Evolutionary conservation across 1,140 invertebrate species (phyloP).

Genomic region (Brachionus asplanchnoidis): DNA sequence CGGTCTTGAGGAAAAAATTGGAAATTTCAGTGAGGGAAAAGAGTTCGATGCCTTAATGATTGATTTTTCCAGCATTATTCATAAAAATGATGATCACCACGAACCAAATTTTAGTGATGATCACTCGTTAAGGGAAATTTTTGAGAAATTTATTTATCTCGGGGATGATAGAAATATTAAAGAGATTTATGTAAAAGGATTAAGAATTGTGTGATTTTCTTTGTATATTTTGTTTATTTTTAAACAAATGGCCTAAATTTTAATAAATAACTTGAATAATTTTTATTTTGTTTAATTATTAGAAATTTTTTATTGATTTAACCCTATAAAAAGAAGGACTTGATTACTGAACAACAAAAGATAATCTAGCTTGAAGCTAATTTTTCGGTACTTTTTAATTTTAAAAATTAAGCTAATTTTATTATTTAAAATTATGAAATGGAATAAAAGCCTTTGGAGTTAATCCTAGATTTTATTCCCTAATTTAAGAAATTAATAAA

Average conservation of each 20-base stretch:
- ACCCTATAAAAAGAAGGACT: too few relatives aligned
- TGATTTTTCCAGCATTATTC: slow-evolving; percentile 45
- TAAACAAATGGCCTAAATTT: neutral
- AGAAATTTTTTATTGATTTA: too few relatives aligned
- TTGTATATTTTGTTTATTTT: neutral
- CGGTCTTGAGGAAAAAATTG: slow-evolving; percentile 66
- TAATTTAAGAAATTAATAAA: too few relatives aligned
- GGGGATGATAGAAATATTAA: slow-evolving; percentile 78
- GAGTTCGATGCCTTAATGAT: slow-evolving; percentile 76
- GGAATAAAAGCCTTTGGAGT: too few relatives aligned
- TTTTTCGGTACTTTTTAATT: too few relatives aligned
- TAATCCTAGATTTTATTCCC: too few relatives aligned
- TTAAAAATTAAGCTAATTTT: too few relatives aligned
- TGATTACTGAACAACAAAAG: too few relatives aligned
- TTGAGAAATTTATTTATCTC: slow-evolving; percentile 65
- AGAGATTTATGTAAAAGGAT: slow-evolving; percentile 70
- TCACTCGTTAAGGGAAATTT: slow-evolving; percentile 52
- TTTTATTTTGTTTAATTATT: too few relatives aligned
- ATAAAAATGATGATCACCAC: slow-evolving; percentile 44
- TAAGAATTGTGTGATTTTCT: slow-evolving; percentile 55
- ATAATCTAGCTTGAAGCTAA: too few relatives aligned
- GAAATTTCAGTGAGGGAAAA: slow-evolving; percentile 73
- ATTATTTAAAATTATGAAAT: too few relatives aligned
- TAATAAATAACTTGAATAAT: too few relatives aligned
- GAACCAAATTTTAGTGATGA: slow-evolving; percentile 46